A percentile compares a stretch with the other conserved stretches of the same genome.
These are phyloP conservation scores for Cyprinus carpio DNA, from an alignment of 2,113 vertebrate species.

Conservation along the genomic window DNA sequence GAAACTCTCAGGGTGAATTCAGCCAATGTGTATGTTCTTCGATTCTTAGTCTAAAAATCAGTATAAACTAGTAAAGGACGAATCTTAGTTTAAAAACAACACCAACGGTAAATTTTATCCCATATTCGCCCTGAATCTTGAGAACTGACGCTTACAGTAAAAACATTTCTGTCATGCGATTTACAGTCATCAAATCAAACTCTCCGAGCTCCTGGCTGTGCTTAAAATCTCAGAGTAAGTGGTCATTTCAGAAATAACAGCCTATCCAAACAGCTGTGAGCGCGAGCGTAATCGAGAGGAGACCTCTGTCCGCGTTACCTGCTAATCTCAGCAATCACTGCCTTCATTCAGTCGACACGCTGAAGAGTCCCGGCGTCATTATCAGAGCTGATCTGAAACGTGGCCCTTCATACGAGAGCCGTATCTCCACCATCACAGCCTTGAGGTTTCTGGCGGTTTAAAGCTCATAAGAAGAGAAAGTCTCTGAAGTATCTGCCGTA, in stretches of 20 bases:
- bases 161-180: too few relatives aligned
- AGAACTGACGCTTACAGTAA: too few relatives aligned
- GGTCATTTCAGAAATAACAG: not conserved
- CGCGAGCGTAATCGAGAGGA: not conserved
- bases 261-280: not conserved
- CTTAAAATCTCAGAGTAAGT: not conserved
- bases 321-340: constrained; percentile 4
- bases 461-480: not conserved
- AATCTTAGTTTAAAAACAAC: too few relatives aligned
- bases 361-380: not conserved
- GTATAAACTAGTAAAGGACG: too few relatives aligned
- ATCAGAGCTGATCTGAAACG: not conserved
- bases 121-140: too few relatives aligned
- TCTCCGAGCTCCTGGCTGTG: not conserved
- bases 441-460: too few relatives aligned
- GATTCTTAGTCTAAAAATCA: too few relatives aligned
- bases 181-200: not conserved
- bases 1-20: too few relatives aligned
- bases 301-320: not conserved
- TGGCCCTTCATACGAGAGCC: too few relatives aligned
- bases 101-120: too few relatives aligned
- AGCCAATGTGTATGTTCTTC: too few relatives aligned
- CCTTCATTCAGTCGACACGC: too few relatives aligned
- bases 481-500: constrained; percentile 58
- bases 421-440: not conserved